A percentile compares a stretch with the other conserved stretches of the same genome.
Conservation (phyloP, 2,113 vertebrate species). For the Raja brachyura region DNA sequence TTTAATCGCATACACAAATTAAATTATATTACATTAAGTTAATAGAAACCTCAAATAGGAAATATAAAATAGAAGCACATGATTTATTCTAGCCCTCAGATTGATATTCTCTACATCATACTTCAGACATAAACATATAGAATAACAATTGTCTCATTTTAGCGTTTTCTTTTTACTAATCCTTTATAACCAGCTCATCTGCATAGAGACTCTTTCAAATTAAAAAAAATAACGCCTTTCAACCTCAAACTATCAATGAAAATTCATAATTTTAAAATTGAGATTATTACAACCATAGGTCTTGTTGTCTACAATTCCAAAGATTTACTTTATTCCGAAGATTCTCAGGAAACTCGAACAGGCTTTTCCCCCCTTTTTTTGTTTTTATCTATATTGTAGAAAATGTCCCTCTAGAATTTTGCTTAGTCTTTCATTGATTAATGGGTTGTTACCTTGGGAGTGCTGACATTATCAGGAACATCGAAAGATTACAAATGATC, state of each 20-base stretch:
- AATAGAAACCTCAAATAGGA: slow-evolving; percentile 5
- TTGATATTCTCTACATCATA: background rate
- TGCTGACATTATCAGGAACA: background rate
- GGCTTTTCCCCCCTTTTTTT: background rate
- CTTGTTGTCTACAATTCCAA: background rate
- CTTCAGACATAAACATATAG: background rate
- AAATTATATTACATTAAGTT: slow-evolving; percentile 30
- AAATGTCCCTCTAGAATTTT: background rate
- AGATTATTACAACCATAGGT: background rate
- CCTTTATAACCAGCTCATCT: background rate
- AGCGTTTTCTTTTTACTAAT: background rate
- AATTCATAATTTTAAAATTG: background rate
- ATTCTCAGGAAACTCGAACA: background rate
- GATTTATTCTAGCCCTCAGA: slow-evolving; percentile 9
- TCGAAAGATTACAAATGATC: background rate
- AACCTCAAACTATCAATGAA: background rate
- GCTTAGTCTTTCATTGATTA: background rate
- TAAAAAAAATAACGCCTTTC: background rate
- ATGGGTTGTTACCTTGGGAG: background rate
- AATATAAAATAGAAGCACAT: background rate
- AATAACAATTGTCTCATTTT: background rate
- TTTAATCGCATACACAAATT: slow-evolving; percentile 24
- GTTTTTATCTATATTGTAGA: background rate
- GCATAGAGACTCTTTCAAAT: background rate
- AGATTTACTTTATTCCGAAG: background rate